Percentiles rank a stretch among this genome's conserved stretches.
Conservation (phyloP, 2,888 invertebrate species). For the Eretmocerus hayati region DNA sequence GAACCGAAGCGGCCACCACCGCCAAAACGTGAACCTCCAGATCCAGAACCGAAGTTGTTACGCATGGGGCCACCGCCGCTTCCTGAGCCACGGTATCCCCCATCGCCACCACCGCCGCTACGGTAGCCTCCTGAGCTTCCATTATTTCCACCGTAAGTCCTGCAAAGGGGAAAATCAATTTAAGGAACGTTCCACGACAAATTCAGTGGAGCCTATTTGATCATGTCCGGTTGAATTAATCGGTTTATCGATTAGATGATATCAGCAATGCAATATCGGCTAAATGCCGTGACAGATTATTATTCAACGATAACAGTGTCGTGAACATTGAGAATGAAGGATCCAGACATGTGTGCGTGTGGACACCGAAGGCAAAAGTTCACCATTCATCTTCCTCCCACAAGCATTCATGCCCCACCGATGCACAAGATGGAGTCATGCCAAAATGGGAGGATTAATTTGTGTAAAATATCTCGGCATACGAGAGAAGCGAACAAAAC, state of each 20-base stretch:
- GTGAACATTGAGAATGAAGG: conserved; percentile 66
- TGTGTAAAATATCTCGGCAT: no score
- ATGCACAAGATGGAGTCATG: conserved; percentile 60
- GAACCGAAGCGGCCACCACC: conserved; percentile 29
- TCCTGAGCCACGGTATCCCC: conserved; percentile 45
- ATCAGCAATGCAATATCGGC: no score
- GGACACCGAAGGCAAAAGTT: conserved; percentile 74
- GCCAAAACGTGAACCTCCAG: conserved; percentile 40
- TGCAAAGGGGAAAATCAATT: conserved; percentile 19
- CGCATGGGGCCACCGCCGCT: conserved; percentile 37
- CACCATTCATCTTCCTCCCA: conserved; percentile 62
- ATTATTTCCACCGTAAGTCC: conserved; percentile 43
- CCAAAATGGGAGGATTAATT: conserved; percentile 75
- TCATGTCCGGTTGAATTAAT: no score
- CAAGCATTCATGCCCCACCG: conserved; percentile 69
- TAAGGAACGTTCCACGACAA: no score
- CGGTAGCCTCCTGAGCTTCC: conserved; percentile 37
- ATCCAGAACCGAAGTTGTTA: conserved; percentile 45
- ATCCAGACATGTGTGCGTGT: conserved; percentile 63
- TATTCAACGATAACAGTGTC: no score
- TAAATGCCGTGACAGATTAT: no score
- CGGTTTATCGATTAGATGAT: no score
- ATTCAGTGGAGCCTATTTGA: no score
- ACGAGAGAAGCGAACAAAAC: no score
- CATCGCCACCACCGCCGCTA: conserved; percentile 49